These are phyloP conservation scores for Achlya flavicornis DNA, from an alignment of 2,888 invertebrate genomes.

Conservation along the genomic window DNA sequence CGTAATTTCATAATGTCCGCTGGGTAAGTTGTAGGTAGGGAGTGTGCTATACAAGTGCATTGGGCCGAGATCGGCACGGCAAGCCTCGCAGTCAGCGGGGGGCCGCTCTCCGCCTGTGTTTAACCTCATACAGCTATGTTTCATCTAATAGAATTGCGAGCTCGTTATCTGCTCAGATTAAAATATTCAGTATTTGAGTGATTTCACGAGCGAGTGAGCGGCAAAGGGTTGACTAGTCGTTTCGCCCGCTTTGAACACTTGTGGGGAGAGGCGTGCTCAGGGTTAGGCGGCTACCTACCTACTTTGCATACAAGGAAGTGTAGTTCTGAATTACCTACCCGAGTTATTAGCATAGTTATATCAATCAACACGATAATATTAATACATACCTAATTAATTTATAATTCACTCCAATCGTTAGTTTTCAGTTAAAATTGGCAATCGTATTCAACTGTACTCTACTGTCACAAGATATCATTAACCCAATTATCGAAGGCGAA, in stretches of 20 bases:
- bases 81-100: constrained; percentile 30
- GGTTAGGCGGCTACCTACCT: constrained; percentile 58
- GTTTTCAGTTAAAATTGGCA: constrained; percentile 6
- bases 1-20: no score
- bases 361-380: constrained; percentile 24
- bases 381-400: constrained; percentile 30
- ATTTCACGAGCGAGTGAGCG: constrained; percentile 83
- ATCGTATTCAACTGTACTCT: constrained; percentile 21
- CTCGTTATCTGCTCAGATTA: constrained; percentile 84
- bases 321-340: constrained; percentile 46
- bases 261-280: constrained; percentile 66
- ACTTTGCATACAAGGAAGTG: constrained; percentile 68
- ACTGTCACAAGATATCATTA: constrained; percentile 43
- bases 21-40: not conserved
- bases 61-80: constrained; percentile 18
- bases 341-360: constrained; percentile 47
- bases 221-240: constrained; percentile 83
- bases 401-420: constrained; percentile 17
- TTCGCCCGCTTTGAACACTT: constrained; percentile 81
- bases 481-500: constrained; percentile 52
- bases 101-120: constrained; percentile 52
- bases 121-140: constrained; percentile 79
- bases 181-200: constrained; percentile 85
- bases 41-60: not conserved
- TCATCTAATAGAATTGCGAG: constrained; percentile 83